Conservation (phyloP, 2,113 vertebrate species). For the Oncorhynchus mykiss region DNA sequence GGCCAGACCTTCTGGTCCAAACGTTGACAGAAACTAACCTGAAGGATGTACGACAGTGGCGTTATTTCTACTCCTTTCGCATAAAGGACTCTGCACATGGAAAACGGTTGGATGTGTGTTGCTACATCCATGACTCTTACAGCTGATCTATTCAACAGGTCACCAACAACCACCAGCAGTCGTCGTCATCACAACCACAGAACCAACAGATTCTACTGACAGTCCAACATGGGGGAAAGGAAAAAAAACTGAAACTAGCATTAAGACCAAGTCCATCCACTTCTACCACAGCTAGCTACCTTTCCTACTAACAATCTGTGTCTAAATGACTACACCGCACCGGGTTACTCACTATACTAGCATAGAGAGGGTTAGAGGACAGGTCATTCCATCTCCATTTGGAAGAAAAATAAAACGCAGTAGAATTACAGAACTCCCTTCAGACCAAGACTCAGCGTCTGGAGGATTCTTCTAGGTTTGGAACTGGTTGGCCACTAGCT, state of each 20-base stretch:
- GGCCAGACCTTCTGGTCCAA: too few relatives aligned
- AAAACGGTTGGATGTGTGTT: too few relatives aligned
- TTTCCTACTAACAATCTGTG: constrained; percentile 72
- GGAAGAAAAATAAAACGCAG: constrained; percentile 58
- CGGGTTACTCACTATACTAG: constrained; percentile 77
- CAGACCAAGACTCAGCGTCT: constrained; percentile 64
- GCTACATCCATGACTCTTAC: too few relatives aligned
- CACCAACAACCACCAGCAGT: constrained; percentile 65
- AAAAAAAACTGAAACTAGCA: constrained; percentile 45
- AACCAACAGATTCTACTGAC: constrained; percentile 38
- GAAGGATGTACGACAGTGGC: too few relatives aligned
- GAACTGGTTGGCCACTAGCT: constrained; percentile 69
- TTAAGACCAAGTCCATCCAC: constrained; percentile 66
- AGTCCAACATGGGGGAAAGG: constrained; percentile 34
- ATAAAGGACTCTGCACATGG: too few relatives aligned
- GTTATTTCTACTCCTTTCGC: too few relatives aligned
- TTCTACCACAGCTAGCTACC: constrained; percentile 75
- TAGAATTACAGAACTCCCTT: constrained; percentile 70
- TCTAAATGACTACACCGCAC: constrained; percentile 86
- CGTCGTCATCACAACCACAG: constrained; percentile 58
- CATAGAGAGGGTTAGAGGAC: constrained; percentile 69
- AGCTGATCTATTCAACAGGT: constrained; percentile 46
- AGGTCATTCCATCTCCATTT: constrained; percentile 73
- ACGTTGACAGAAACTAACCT: too few relatives aligned
- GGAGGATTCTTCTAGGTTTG: constrained; percentile 71